Evolutionary conservation across 2,888 invertebrate genomes (phyloP).

Genomic region (Alviniconcha strummeri): DNA sequence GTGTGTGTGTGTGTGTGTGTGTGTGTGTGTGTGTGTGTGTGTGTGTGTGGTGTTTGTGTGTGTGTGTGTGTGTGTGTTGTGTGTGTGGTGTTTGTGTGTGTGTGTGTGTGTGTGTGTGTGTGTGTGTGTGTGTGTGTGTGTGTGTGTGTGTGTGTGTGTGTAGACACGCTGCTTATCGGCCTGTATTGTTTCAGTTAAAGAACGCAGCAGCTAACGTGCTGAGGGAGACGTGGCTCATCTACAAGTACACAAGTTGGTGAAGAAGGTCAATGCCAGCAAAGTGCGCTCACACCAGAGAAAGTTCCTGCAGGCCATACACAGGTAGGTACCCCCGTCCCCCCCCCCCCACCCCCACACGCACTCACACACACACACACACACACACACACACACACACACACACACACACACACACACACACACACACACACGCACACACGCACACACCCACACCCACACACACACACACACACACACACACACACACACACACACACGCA

Average conservation of each 20-base stretch:
- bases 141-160: not conserved
- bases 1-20: not conserved
- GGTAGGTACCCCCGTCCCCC: slow-evolving; percentile 77
- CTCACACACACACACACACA: too few relatives aligned
- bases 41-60: not conserved
- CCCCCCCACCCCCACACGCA: too few relatives aligned
- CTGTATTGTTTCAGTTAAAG: slow-evolving; percentile 86
- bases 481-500: too few relatives aligned
- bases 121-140: not conserved
- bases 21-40: slow-evolving; percentile 5
- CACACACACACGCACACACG: too few relatives aligned
- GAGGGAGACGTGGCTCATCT: slow-evolving; percentile 99
- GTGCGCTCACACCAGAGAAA: slow-evolving; percentile 99
- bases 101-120: not conserved
- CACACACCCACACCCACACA: too few relatives aligned
- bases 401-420: too few relatives aligned
- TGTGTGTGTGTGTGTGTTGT: not conserved
- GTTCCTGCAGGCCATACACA: slow-evolving; percentile 99
- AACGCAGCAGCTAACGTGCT: slow-evolving; percentile 99
- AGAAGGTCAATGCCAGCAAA: slow-evolving; percentile 95
- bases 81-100: not conserved
- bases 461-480: too few relatives aligned
- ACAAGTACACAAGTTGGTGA: slow-evolving; percentile 99
- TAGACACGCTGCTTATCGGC: not conserved
- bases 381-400: too few relatives aligned